Conservation (phyloP, 92 coral and sea anemone species). For the Epizoanthus illoricatus region DNA sequence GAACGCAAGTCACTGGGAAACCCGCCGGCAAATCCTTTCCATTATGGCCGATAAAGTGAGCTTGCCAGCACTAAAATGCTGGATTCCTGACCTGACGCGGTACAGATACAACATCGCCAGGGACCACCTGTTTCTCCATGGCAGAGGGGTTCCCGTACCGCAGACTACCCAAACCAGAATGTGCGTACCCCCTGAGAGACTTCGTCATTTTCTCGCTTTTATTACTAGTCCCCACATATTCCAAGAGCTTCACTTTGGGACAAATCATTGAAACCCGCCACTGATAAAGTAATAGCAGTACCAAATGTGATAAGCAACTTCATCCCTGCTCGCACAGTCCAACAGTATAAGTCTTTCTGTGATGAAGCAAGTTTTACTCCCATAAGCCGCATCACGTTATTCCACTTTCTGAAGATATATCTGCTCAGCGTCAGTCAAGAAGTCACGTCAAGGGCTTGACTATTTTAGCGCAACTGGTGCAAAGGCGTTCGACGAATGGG, state of each 20-base stretch:
- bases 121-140: neutral
- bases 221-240: neutral
- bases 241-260: constrained; percentile 4
- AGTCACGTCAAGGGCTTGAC: neutral
- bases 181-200: neutral
- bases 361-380: neutral
- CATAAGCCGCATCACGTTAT: neutral
- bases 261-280: neutral
- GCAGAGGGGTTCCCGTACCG: neutral
- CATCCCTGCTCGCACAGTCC: neutral
- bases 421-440: neutral
- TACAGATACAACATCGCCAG: neutral
- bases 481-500: neutral
- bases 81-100: neutral
- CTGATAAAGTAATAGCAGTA: neutral
- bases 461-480: neutral
- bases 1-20: neutral
- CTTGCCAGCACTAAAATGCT: neutral
- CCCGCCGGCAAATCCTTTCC: neutral
- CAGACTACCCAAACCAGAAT: neutral
- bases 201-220: neutral
- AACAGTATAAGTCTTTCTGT: constrained; percentile 1
- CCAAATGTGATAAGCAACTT: neutral
- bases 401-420: neutral
- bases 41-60: neutral